Percentiles rank a stretch among this genome's conserved stretches.
phyloP scores from a whole-genome alignment of 2,888 invertebrate species.

The Muscina levida region DNA sequence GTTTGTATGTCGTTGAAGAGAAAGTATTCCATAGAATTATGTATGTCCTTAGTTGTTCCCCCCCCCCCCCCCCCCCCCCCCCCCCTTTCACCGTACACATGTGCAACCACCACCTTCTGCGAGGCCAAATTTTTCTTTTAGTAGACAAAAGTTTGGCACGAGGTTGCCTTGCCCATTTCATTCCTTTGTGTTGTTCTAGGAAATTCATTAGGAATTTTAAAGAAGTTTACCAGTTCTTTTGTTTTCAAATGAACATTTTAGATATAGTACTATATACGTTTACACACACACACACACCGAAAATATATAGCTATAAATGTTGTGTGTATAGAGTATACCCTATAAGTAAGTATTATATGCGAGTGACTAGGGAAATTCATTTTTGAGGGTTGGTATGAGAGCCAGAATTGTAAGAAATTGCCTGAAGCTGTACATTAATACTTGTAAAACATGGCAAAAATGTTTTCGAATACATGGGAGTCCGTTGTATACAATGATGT shows the following conservation, averaged over 20 bases:
- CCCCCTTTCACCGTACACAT: background rate
- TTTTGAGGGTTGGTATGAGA: slow-evolving; percentile 41
- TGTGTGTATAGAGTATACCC: slow-evolving; percentile 36
- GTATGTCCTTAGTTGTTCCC: slow-evolving; percentile 1
- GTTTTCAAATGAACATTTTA: background rate
- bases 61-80: background rate
- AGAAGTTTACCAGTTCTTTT: slow-evolving; percentile 65
- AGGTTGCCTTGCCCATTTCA: slow-evolving; percentile 23
- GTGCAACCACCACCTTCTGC: background rate
- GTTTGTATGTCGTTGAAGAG: background rate
- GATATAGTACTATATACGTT: background rate
- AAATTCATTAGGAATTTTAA: slow-evolving; percentile 69
- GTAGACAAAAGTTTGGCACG: slow-evolving; percentile 45
- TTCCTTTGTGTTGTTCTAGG: slow-evolving; percentile 47
- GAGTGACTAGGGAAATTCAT: no score
- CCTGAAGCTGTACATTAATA: slow-evolving; percentile 62
- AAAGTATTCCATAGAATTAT: background rate
- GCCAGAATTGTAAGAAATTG: slow-evolving; percentile 57
- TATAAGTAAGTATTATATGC: background rate
- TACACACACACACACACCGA: no score
- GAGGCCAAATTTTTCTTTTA: slow-evolving; percentile 26
- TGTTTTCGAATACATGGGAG: slow-evolving; percentile 55
- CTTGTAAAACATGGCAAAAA: slow-evolving; percentile 55
- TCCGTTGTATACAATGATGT: background rate
- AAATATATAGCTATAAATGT: slow-evolving; percentile 16